Conservation (phyloP, 2,113 vertebrate species). For the Mesocricetus auratus region DNA sequence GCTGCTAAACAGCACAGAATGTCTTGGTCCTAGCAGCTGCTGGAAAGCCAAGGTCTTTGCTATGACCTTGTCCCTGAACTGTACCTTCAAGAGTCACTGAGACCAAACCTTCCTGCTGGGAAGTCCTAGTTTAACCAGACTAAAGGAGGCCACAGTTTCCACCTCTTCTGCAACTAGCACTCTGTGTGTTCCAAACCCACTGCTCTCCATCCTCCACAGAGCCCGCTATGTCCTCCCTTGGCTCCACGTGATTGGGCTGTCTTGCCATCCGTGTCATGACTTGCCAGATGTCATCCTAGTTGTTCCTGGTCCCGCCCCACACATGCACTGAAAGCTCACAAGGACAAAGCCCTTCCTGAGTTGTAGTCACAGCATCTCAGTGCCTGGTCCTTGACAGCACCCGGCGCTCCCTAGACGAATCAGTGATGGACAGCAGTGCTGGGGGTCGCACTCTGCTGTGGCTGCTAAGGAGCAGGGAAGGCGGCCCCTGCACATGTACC, state of each 20-base stretch:
- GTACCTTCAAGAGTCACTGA: background rate
- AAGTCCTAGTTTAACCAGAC: background rate
- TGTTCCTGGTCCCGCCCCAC: background rate
- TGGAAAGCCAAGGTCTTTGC: background rate
- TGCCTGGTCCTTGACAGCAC: background rate
- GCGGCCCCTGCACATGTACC: slow-evolving; percentile 80
- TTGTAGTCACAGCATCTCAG: accelerated
- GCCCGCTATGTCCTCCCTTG: accelerated
- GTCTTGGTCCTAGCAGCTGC: background rate
- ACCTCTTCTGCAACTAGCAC: accelerated
- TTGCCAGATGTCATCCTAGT: background rate
- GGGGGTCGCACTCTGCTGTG: background rate
- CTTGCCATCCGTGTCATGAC: background rate
- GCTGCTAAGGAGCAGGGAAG: background rate
- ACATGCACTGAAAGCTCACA: background rate
- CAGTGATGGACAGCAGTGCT: accelerated
- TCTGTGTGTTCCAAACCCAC: background rate
- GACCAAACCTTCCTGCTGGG: accelerated
- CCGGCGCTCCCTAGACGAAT: accelerated
- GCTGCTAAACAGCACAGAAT: background rate
- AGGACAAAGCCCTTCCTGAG: background rate
- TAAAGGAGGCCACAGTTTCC: background rate
- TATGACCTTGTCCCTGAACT: accelerated
- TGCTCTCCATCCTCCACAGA: accelerated
- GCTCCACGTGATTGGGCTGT: background rate